Evolutionary conservation across 2,888 invertebrate genomes (phyloP).

Genomic region (Pandemis heparana): DNA sequence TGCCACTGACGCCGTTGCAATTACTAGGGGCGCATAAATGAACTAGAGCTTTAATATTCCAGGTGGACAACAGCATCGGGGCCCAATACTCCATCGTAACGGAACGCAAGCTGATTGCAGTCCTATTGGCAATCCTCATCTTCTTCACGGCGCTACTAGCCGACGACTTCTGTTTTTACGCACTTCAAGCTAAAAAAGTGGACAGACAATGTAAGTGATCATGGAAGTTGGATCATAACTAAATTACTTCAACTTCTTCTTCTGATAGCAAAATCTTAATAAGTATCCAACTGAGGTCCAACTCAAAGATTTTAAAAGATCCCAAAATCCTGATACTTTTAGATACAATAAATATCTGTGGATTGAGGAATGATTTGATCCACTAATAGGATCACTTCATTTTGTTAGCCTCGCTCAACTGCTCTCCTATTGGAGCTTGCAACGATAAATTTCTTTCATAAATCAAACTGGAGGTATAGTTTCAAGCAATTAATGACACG

Average conservation of each 20-base stretch:
- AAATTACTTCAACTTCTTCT: no score
- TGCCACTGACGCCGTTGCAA: no score
- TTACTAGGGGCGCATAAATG: neutral
- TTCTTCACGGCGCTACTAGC: slow-evolving; percentile 75
- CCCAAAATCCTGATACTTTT: no score
- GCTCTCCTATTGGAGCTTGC: neutral
- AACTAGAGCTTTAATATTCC: slow-evolving; percentile 37
- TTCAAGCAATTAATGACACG: neutral
- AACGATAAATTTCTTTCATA: neutral
- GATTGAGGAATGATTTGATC: no score
- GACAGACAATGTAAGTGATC: slow-evolving; percentile 71
- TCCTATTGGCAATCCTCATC: slow-evolving; percentile 72
- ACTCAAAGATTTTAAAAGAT: no score
- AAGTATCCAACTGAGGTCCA: no score
- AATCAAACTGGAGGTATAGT: neutral
- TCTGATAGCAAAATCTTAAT: no score
- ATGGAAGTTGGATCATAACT: no score
- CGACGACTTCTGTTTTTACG: slow-evolving; percentile 79
- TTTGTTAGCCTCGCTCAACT: no score
- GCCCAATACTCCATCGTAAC: slow-evolving; percentile 70
- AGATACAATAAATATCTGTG: no score
- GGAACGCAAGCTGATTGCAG: slow-evolving; percentile 73
- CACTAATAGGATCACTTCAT: no score
- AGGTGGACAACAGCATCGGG: slow-evolving; percentile 79
- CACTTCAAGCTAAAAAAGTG: slow-evolving; percentile 68